These are phyloP conservation scores for Notodonta ziczac DNA, from an alignment of 2,888 invertebrate genomes.

Conservation along the genomic window DNA sequence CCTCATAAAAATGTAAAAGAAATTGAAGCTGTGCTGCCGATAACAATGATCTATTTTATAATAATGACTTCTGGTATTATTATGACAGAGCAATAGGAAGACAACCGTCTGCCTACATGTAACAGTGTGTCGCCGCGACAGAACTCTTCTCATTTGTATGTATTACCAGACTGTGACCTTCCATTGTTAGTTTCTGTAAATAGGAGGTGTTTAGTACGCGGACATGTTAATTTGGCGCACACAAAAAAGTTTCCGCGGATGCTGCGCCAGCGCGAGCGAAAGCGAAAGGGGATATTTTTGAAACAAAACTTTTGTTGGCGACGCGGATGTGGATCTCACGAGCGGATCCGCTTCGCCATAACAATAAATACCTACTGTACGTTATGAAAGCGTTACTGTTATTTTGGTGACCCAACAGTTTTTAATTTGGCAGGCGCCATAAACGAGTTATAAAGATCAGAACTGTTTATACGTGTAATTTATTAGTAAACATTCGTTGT, in stretches of 20 bases:
- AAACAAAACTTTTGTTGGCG: constrained; percentile 53
- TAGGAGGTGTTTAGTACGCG: constrained; percentile 70
- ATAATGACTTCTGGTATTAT: no score
- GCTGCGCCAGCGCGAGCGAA: constrained; percentile 61
- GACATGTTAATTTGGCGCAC: constrained; percentile 74
- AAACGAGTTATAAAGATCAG: constrained; percentile 30
- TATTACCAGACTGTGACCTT: constrained; percentile 69
- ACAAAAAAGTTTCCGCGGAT: constrained; percentile 64
- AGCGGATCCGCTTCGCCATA: constrained; percentile 56
- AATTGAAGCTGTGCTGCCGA: constrained; percentile 21
- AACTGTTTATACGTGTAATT: constrained; percentile 24
- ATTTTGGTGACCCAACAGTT: constrained; percentile 12
- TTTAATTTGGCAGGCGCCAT: constrained; percentile 18
- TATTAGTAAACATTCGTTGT: constrained; percentile 55
- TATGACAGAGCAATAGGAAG: constrained; percentile 19
- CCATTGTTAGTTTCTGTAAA: constrained; percentile 75
- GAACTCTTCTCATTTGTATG: constrained; percentile 65
- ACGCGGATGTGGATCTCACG: constrained; percentile 42
- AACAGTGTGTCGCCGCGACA: constrained; percentile 23
- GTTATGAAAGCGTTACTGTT: constrained; percentile 48
- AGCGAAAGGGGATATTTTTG: constrained; percentile 68
- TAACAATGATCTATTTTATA: neutral
- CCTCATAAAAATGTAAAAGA: neutral
- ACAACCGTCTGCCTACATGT: constrained; percentile 16
- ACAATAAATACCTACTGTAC: constrained; percentile 29